Evolutionary conservation across 2,797 vertebrate species (phyloP).

Genomic region (Falco novaeseelandiae): DNA sequence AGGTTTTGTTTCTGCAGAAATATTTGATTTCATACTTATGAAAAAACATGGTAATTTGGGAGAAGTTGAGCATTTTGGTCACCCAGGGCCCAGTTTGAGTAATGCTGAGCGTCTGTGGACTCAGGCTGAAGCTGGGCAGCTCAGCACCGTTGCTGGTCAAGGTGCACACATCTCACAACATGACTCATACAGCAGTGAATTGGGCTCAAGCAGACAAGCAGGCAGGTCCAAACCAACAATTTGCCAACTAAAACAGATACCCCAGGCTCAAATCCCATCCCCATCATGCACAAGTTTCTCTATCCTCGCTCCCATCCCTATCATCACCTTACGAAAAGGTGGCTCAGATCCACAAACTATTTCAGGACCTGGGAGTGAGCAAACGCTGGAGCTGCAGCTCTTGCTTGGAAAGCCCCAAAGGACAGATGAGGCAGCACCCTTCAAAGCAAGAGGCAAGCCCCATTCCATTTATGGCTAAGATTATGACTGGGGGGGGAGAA

Average conservation of each 20-base stretch:
- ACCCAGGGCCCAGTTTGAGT: neutral
- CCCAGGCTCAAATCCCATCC: neutral
- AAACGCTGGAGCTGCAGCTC: neutral
- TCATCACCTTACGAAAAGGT: constrained; percentile 33
- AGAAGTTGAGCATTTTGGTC: neutral
- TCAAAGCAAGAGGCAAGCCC: neutral
- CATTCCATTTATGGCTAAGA: neutral
- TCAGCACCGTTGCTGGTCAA: neutral
- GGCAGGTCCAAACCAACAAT: neutral
- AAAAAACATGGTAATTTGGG: neutral
- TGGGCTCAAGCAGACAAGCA: neutral
- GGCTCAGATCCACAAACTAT: neutral
- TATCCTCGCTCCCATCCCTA: neutral
- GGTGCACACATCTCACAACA: neutral
- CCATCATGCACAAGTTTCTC: neutral
- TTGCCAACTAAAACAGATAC: constrained; percentile 40
- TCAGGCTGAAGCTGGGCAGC: neutral
- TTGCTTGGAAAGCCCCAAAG: neutral
- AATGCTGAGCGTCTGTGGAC: neutral
- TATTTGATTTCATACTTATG: neutral
- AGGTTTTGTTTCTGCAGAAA: neutral
- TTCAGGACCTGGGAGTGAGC: neutral
- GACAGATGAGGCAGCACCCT: neutral
- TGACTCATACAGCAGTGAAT: neutral
- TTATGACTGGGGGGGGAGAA: neutral